phyloP scores from a whole-genome alignment of 2,888 invertebrate species.

The Amphipyra berbera region DNA sequence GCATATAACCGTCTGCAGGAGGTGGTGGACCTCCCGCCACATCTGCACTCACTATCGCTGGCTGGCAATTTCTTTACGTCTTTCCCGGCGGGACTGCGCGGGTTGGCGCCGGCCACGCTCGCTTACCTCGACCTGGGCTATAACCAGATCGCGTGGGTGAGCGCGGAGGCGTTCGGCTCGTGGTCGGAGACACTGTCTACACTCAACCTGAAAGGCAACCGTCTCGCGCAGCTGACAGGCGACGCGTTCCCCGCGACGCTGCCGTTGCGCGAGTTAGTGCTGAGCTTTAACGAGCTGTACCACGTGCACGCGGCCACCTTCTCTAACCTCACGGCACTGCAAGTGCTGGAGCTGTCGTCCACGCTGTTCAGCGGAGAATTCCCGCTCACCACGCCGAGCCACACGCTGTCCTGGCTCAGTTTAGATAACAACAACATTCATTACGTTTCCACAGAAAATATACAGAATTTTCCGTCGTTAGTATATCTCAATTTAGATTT shows the following conservation, averaged over 20 bases:
- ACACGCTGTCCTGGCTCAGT: constrained; percentile 93
- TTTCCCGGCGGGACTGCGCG: constrained; percentile 91
- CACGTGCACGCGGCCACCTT: constrained; percentile 92
- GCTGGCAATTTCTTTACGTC: constrained; percentile 92
- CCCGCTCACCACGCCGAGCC: constrained; percentile 91
- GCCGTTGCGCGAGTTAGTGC: constrained; percentile 94
- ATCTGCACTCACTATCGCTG: constrained; percentile 92
- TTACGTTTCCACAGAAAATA: constrained; percentile 89
- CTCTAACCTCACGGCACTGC: constrained; percentile 92
- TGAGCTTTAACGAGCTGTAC: constrained; percentile 95
- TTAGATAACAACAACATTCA: constrained; percentile 95
- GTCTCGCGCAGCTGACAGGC: constrained; percentile 91
- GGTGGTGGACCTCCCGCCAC: constrained; percentile 86
- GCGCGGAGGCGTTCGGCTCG: constrained; percentile 91
- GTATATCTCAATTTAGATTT: constrained; percentile 95
- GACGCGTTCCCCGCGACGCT: constrained; percentile 92
- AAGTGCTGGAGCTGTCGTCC: constrained; percentile 95
- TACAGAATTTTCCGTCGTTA: constrained; percentile 91
- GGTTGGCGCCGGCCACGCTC: constrained; percentile 90
- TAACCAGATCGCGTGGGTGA: constrained; percentile 93
- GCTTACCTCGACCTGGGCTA: constrained; percentile 94
- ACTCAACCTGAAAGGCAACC: constrained; percentile 93
- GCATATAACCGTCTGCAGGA: constrained; percentile 93
- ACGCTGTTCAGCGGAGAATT: constrained; percentile 93
- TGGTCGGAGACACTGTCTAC: constrained; percentile 94